Evolutionary conservation across 2,113 vertebrate genomes (phyloP).

Genomic region (Oryctolagus cuniculus): DNA sequence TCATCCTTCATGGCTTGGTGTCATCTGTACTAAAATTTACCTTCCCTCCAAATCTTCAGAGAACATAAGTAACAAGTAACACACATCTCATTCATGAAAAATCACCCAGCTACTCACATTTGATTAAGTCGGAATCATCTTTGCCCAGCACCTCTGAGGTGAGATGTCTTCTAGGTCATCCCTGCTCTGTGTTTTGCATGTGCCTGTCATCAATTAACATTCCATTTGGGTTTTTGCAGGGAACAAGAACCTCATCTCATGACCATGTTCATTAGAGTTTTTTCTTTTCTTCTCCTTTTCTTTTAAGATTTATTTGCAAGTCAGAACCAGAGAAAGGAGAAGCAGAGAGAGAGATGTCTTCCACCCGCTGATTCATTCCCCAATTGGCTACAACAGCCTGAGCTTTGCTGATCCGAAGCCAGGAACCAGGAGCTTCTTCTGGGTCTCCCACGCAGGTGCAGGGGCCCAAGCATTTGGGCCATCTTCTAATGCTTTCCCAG

Average conservation of each 20-base stretch:
- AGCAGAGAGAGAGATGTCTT: no score
- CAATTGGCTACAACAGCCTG: no score
- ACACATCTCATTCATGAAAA: background rate
- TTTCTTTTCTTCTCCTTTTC: no score
- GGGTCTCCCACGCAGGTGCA: no score
- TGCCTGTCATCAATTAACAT: no score
- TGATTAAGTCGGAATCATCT: background rate
- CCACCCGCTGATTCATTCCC: no score
- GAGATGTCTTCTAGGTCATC: background rate
- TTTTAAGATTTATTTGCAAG: no score
- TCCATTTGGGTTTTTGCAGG: background rate
- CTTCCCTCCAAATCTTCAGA: background rate
- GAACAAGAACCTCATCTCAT: background rate
- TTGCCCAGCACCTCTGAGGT: background rate
- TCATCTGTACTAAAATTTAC: constrained; percentile 8
- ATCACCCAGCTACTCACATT: background rate
- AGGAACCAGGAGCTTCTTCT: no score
- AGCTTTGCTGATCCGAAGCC: no score
- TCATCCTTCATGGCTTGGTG: background rate
- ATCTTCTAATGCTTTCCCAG: no score
- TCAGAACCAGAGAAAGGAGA: no score
- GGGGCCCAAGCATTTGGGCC: no score
- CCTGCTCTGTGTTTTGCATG: background rate
- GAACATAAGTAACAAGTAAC: background rate
- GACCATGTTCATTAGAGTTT: background rate